Conservation (phyloP, 2,113 vertebrate species). For the Campylorhamphus procurvoides region DNA sequence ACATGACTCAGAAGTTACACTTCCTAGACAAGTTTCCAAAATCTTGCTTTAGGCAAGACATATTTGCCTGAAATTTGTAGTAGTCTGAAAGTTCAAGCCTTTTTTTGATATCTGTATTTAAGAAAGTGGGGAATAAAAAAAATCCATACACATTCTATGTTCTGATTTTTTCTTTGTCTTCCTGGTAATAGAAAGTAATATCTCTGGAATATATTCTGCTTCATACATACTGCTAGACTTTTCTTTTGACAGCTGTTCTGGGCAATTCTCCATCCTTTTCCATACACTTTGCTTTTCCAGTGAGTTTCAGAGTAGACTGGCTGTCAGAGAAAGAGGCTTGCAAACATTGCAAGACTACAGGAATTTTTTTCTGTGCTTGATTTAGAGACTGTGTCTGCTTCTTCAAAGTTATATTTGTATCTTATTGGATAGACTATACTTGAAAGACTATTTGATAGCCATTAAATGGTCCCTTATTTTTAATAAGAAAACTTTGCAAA, state of each 20-base stretch:
- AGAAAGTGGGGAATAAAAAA: neutral
- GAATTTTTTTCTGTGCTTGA: neutral
- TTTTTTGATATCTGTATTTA: neutral
- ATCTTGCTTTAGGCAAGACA: neutral
- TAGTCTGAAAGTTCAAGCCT: neutral
- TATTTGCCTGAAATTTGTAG: neutral
- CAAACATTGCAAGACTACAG: neutral
- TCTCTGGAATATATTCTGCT: neutral
- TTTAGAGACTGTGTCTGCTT: neutral
- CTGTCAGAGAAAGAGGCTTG: neutral
- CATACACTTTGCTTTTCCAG: neutral
- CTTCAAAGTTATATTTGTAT: neutral
- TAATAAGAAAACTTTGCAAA: neutral
- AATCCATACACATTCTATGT: fast-evolving
- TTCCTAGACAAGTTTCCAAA: neutral
- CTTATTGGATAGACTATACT: neutral
- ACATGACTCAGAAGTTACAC: neutral
- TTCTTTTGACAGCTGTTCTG: neutral
- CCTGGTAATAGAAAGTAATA: neutral
- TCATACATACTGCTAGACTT: neutral
- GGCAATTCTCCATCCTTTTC: neutral
- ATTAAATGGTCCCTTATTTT: neutral
- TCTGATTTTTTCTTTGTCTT: neutral
- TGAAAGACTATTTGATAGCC: neutral
- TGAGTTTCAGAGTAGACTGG: neutral